Evolutionary conservation across 2,888 invertebrate species (phyloP).

Genomic region (Phaonia tiefii): DNA sequence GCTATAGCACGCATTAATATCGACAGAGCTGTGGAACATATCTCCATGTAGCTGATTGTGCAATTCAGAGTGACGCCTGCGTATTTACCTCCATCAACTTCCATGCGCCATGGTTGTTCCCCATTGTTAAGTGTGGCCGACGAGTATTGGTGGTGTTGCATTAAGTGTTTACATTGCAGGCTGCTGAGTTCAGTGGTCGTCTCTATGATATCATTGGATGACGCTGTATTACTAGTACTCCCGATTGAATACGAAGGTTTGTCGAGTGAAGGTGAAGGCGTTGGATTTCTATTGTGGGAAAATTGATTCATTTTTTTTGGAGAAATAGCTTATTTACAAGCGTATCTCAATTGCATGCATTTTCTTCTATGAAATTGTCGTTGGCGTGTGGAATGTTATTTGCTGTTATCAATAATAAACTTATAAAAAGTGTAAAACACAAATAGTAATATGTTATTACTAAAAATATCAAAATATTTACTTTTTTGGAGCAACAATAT

Average conservation of each 20-base stretch:
- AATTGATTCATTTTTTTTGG: slow-evolving; percentile 37
- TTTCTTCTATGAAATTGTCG: background rate
- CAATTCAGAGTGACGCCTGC: slow-evolving; percentile 43
- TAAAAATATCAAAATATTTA: slow-evolving; percentile 48
- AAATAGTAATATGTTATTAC: background rate
- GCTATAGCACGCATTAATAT: slow-evolving; percentile 72
- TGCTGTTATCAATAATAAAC: background rate
- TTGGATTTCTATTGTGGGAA: slow-evolving; percentile 2
- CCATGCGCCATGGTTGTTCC: slow-evolving; percentile 55
- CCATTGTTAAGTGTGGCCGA: slow-evolving; percentile 19
- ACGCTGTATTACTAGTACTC: slow-evolving; percentile 11
- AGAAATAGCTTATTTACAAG: background rate
- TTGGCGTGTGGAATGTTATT: slow-evolving; percentile 34
- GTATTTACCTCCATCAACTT: slow-evolving; percentile 51
- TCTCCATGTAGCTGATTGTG: slow-evolving; percentile 69
- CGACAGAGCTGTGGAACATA: slow-evolving; percentile 71
- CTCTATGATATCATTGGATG: slow-evolving; percentile 49
- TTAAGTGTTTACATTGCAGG: slow-evolving; percentile 48
- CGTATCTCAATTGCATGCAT: background rate
- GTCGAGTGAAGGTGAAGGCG: background rate
- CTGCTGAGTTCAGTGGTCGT: slow-evolving; percentile 51
- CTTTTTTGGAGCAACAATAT: background rate
- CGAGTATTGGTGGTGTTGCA: slow-evolving; percentile 40
- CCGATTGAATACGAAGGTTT: background rate
- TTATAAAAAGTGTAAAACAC: background rate